Percentiles rank a stretch among this genome's conserved stretches.
Evolutionary conservation across 2,888 invertebrate species (phyloP).

Genomic region (Poecilus cupreus): DNA sequence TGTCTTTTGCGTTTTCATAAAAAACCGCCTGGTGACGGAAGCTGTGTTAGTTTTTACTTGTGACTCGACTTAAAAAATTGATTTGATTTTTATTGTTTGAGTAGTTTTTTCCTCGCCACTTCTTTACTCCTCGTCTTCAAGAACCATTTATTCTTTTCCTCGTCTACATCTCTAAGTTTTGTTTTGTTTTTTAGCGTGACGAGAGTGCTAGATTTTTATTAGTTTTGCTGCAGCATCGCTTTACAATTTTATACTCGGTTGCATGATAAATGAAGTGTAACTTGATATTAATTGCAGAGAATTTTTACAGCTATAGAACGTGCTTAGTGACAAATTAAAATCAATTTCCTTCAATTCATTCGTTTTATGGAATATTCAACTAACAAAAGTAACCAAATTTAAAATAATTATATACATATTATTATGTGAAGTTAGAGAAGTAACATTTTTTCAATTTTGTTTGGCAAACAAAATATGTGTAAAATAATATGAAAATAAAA

Average conservation of each 20-base stretch:
- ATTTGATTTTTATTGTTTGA: constrained; percentile 57
- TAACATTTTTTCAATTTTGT: no score
- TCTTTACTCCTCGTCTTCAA: constrained; percentile 32
- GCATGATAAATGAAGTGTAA: constrained; percentile 39
- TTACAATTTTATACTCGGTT: constrained; percentile 37
- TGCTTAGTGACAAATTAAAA: constrained; percentile 17
- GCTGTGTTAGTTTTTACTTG: constrained; percentile 45
- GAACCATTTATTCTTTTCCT: constrained; percentile 46
- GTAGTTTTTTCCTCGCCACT: constrained; percentile 44
- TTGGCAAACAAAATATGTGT: no score
- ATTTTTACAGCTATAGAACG: constrained; percentile 3
- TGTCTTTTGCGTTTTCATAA: constrained; percentile 40
- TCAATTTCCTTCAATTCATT: no score
- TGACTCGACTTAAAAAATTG: constrained; percentile 53
- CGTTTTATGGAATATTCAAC: no score
- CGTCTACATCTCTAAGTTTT: constrained; percentile 37
- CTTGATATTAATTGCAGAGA: not conserved
- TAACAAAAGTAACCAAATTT: no score
- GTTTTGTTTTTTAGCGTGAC: constrained; percentile 28
- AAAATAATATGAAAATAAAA: no score
- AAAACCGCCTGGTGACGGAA: constrained; percentile 41
- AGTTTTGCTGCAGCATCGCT: constrained; percentile 34
- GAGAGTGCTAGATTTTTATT: constrained; percentile 36
- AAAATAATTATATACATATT: no score
- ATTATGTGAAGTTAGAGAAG: no score